These are phyloP conservation scores for Melanocharis versteri DNA, from an alignment of 2,113 vertebrate genomes.

Conservation along the genomic window DNA sequence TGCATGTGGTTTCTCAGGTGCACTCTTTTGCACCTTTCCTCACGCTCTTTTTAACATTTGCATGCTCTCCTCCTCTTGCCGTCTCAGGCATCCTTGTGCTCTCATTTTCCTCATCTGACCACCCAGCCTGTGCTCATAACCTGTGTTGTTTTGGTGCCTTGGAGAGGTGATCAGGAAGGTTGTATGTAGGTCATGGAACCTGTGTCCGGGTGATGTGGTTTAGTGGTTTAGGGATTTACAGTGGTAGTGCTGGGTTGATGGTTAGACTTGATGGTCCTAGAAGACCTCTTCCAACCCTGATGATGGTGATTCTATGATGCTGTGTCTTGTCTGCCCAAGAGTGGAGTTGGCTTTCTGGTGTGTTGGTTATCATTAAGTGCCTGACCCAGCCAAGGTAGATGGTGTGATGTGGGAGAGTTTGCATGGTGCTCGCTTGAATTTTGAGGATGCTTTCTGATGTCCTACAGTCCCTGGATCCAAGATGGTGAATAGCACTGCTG, in stretches of 20 bases:
- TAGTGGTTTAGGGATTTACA: not conserved
- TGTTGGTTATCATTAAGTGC: not conserved
- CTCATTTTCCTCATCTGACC: not conserved
- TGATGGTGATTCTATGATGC: not conserved
- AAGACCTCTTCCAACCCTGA: not conserved
- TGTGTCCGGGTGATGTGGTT: not conserved
- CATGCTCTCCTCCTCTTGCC: not conserved
- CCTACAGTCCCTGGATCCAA: not conserved
- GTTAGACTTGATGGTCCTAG: not conserved
- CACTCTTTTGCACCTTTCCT: fast-evolving
- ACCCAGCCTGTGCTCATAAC: not conserved
- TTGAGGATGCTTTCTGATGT: not conserved
- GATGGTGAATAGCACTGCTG: not conserved
- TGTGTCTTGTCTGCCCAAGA: not conserved
- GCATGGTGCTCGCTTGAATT: not conserved
- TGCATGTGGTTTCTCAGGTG: not conserved
- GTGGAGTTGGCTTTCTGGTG: not conserved
- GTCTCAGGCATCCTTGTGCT: not conserved
- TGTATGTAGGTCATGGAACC: not conserved
- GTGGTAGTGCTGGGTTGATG: not conserved
- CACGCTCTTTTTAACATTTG: not conserved
- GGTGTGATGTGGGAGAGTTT: not conserved
- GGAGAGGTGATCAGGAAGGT: not conserved
- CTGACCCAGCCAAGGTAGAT: not conserved
- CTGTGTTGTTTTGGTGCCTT: not conserved